These are phyloP conservation scores for Lithobates pipiens DNA, from an alignment of 2,797 vertebrate genomes.

Conservation along the genomic window DNA sequence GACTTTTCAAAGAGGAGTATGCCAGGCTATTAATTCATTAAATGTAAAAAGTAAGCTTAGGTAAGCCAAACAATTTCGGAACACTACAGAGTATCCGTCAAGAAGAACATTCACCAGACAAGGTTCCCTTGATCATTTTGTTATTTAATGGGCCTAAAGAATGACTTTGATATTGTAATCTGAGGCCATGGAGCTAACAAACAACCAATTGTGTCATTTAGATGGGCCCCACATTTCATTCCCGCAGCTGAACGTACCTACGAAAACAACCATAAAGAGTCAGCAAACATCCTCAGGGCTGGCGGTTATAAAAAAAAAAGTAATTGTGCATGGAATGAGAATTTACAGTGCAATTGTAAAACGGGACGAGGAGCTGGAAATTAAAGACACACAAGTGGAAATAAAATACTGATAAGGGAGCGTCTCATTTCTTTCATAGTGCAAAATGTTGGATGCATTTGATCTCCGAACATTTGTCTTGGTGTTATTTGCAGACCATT, in stretches of 20 bases:
- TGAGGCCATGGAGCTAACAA: conserved; percentile 42
- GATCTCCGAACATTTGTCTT: conserved; percentile 68
- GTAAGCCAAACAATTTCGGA: background rate
- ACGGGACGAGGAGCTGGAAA: conserved; percentile 64
- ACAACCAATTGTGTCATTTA: conserved; percentile 53
- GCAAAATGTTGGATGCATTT: conserved; percentile 68
- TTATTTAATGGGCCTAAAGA: conserved; percentile 32
- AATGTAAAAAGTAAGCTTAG: background rate
- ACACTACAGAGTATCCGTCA: background rate
- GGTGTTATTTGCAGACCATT: conserved; percentile 69
- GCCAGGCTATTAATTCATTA: background rate
- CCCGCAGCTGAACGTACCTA: conserved; percentile 1
- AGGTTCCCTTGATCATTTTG: conserved; percentile 22
- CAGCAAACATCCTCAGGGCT: conserved; percentile 57
- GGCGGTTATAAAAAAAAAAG: conserved; percentile 59
- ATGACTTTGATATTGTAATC: conserved; percentile 44
- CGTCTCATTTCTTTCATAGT: conserved; percentile 69
- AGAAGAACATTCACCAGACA: background rate
- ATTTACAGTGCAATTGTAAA: conserved; percentile 66
- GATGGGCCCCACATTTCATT: background rate
- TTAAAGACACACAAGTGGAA: conserved; percentile 70
- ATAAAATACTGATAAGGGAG: conserved; percentile 69
- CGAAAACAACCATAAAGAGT: conserved; percentile 57
- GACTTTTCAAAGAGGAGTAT: background rate
- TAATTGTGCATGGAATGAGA: conserved; percentile 63